Evolutionary conservation across 2,113 vertebrate species (phyloP), one percentile per base, ranked within the genome.

Genomic region (Onychorhynchus coronatus): DNA sequence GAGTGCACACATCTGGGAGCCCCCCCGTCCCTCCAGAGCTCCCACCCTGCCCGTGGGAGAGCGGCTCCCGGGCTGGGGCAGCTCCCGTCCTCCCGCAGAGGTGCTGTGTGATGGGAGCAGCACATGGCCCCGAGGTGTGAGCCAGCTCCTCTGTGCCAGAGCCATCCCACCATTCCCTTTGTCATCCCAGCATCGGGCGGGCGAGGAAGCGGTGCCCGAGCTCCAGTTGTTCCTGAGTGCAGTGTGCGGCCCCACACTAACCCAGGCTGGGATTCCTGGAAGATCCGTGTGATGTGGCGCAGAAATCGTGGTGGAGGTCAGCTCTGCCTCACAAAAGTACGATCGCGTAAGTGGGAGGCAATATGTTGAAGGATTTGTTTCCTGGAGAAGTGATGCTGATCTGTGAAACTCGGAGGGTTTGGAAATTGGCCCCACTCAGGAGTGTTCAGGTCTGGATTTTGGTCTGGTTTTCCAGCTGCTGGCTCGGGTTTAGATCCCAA

Each of bases 331-430:
- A 24, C 9, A 21, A 6, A 22, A 61, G 35, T 35, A 12, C 0
- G 0, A 16, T 28, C 9, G 0, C 1, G 6, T 9, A 14, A 56
- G 30, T 27, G 46, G 59, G 6, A 91, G 66, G 22, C 24, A 41
- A 0, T 2, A 6, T 27, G 52, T 4, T 17, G 50, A 52, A 42
- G 79, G 62, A 22, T 52, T 66, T 21, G 15, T 75, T 75, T 75
- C 42, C 75, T 41, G 5, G 70, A 75, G 59, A 27, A 78, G 44
- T 24, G 18, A 8, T 8, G 41, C 46, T 90, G 70, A 24, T n/a
- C 86, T 41, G 42, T 39, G 63, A n/a, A 62, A 41, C 37, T 19
- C 0, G 0, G 27, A 20, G 31, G 19, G 19, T 39, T 52, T 74
- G 79, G 89, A 9, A 39, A 4, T 13, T 23, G 55, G 41, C 65